Conservation (phyloP, 2,113 vertebrate species). For the Anhinga rufa region DNA sequence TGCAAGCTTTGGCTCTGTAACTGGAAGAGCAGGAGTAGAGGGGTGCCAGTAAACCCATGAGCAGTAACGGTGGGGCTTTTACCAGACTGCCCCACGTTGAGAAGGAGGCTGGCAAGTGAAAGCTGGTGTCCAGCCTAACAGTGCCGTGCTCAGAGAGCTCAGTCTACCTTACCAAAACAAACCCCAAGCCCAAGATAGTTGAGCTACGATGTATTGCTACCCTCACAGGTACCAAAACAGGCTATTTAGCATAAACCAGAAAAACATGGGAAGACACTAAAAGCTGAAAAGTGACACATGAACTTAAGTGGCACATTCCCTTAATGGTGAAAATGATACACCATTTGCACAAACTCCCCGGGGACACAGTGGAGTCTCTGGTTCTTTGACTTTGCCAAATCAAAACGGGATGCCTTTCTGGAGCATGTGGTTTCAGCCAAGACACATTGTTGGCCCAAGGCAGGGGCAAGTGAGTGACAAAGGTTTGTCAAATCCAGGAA, state of each 20-base stretch:
- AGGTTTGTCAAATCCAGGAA: conserved; percentile 34
- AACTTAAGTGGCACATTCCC: background rate
- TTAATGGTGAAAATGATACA: background rate
- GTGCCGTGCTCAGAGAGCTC: background rate
- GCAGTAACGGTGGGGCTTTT: background rate
- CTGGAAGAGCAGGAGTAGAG: background rate
- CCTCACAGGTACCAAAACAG: background rate
- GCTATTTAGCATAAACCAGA: background rate
- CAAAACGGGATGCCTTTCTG: background rate
- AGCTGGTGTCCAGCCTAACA: background rate
- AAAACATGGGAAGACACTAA: background rate
- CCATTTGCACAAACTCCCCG: background rate
- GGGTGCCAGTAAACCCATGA: background rate
- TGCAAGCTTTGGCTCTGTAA: background rate
- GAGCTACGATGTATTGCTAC: background rate
- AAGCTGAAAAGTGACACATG: background rate
- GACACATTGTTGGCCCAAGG: background rate
- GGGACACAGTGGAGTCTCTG: background rate
- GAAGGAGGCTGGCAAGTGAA: background rate
- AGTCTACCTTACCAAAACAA: background rate
- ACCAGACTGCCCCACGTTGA: background rate
- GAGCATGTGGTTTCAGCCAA: background rate
- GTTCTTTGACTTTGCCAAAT: background rate
- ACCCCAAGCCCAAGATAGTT: background rate
- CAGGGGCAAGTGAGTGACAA: background rate